Percentiles rank a stretch among this genome's conserved stretches.
Conservation (phyloP, 2,797 vertebrate genomes). For the Gobio occitaniae region DNA sequence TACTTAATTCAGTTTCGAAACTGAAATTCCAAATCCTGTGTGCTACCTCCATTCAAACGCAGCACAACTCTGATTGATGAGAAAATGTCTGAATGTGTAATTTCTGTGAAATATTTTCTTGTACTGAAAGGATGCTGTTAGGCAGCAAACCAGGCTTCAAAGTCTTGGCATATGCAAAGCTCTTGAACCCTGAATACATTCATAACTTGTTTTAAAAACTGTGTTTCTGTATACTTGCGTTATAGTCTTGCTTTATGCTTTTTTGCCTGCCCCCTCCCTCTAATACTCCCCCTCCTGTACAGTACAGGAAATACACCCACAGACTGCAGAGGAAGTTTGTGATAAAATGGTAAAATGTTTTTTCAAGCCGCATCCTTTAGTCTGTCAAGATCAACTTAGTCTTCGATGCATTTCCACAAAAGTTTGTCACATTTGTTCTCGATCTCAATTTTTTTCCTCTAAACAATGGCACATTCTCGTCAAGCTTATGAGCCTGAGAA, state of each 20-base stretch:
- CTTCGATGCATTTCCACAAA: background rate
- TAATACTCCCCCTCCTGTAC: background rate
- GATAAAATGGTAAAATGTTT: background rate
- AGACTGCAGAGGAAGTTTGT: background rate
- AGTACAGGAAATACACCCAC: background rate
- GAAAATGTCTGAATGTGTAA: background rate
- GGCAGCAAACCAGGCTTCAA: background rate
- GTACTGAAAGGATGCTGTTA: background rate
- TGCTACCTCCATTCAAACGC: background rate
- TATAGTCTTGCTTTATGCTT: background rate
- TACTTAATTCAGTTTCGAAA: background rate
- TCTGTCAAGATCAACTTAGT: conserved; percentile 1
- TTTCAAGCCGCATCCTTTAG: background rate
- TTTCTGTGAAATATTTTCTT: background rate
- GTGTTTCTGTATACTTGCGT: background rate
- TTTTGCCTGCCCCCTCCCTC: background rate
- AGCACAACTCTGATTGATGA: background rate
- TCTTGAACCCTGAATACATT: background rate
- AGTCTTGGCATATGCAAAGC: conserved; percentile 3
- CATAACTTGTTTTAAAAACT: background rate
- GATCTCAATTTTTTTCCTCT: background rate
- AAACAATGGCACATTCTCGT: background rate
- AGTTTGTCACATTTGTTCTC: background rate
- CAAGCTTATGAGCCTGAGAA: conserved; percentile 5
- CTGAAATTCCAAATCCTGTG: background rate